Conservation (phyloP, 2,113 vertebrate species). For the Sebastes schlegelii region DNA sequence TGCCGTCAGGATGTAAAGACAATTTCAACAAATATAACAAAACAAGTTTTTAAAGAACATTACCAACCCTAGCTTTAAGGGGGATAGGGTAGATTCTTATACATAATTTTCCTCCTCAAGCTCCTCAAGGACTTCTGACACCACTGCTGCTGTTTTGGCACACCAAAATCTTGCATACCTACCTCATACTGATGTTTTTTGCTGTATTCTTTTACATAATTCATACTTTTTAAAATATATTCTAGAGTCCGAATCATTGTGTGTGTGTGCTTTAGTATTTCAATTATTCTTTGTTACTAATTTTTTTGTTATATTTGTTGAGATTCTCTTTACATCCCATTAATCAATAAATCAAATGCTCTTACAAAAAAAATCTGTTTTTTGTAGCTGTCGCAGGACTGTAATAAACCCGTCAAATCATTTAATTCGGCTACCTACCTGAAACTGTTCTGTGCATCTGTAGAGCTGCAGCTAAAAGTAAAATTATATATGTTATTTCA, state of each 20-base stretch:
- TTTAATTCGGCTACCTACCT: no score
- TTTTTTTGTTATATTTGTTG: no score
- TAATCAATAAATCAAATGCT: no score
- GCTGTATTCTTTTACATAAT: not conserved
- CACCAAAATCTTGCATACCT: not conserved
- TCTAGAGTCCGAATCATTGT: not conserved
- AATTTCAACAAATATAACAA: no score
- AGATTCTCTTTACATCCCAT: no score
- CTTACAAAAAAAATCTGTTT: no score
- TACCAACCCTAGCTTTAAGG: not conserved
- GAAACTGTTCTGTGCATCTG: not conserved
- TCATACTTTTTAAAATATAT: not conserved
- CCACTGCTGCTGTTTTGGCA: not conserved
- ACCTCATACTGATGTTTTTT: not conserved
- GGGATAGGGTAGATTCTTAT: not conserved
- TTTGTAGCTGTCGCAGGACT: no score
- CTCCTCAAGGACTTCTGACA: constrained; percentile 6
- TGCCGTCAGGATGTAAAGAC: no score
- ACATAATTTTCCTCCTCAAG: not conserved
- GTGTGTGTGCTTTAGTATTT: not conserved
- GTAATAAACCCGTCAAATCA: no score
- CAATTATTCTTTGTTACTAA: not conserved
- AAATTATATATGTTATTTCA: not conserved
- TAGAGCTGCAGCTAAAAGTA: not conserved
- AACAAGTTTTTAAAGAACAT: no score